Evolutionary conservation across 2,888 invertebrate genomes (phyloP).

Genomic region (Apamea sordens): DNA sequence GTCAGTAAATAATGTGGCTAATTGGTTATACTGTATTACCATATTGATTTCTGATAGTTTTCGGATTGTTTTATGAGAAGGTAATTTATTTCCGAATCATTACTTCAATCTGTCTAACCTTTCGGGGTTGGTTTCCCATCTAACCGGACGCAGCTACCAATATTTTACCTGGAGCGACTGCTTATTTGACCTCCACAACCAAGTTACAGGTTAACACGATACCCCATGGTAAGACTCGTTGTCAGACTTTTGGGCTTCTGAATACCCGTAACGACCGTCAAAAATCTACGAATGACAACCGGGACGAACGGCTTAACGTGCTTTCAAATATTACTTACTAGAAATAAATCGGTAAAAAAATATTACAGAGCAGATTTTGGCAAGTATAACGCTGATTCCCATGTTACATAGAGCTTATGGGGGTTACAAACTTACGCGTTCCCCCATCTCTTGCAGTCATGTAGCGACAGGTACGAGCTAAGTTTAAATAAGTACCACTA

Average conservation of each 20-base stretch:
- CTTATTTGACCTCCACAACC: no score
- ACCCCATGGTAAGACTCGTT: no score
- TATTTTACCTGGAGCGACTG: no score
- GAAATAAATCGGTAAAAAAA: background rate
- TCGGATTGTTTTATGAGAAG: no score
- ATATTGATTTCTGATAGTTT: background rate
- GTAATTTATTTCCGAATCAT: background rate
- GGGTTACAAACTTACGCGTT: constrained; percentile 23
- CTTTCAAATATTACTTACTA: background rate
- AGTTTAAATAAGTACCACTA: constrained; percentile 15
- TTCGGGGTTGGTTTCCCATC: background rate
- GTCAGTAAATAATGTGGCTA: background rate
- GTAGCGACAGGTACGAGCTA: background rate
- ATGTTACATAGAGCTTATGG: background rate
- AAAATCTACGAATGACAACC: background rate
- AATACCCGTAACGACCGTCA: background rate
- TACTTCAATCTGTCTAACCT: background rate
- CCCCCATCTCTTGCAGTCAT: constrained; percentile 2
- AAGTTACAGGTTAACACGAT: no score
- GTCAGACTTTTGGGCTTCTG: background rate
- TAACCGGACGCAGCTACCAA: background rate
- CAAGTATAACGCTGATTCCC: background rate
- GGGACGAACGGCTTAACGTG: background rate
- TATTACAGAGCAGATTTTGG: background rate
- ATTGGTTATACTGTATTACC: no score